Conservation (phyloP, 2,888 invertebrate species). For the Tenthredo mesomela region DNA sequence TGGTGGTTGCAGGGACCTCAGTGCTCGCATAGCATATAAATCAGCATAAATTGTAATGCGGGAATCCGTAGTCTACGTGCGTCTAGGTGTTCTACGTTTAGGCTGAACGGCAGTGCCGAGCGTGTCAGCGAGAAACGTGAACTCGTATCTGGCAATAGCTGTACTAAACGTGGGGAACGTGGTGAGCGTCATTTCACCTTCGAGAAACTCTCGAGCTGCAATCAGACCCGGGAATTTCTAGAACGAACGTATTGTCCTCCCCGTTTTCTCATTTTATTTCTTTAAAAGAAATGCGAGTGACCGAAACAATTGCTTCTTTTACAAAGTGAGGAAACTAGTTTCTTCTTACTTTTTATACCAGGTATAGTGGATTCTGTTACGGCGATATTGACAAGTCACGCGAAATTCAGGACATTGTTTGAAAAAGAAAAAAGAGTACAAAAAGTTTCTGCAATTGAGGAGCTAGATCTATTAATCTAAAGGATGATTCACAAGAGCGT, state of each 20-base stretch:
- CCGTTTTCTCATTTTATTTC: background rate
- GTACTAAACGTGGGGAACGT: background rate
- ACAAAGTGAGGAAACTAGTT: background rate
- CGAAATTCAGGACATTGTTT: background rate
- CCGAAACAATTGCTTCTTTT: background rate
- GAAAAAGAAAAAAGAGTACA: background rate
- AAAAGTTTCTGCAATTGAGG: background rate
- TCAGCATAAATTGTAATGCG: constrained; percentile 75
- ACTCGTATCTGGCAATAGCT: background rate
- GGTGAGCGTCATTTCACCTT: constrained; percentile 12
- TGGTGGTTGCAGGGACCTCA: constrained; percentile 56
- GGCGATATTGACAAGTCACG: background rate
- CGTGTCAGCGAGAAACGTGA: constrained; percentile 33
- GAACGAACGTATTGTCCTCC: background rate
- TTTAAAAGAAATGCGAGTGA: constrained; percentile 9
- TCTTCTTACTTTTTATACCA: background rate
- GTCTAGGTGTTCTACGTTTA: constrained; percentile 61
- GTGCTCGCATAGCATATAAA: constrained; percentile 72
- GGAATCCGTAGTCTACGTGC: constrained; percentile 72
- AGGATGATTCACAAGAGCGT: too few species aligned
- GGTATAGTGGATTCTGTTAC: background rate
- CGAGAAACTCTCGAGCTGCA: constrained; percentile 20
- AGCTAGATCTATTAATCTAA: too few species aligned
- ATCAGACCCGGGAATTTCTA: constrained; percentile 23
- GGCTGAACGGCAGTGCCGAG: constrained; percentile 25